A percentile compares a stretch with the other conserved stretches of the same genome.
These are phyloP conservation scores for Cataglyphis hispanica DNA, from an alignment of 1,140 invertebrate genomes.

Conservation along the genomic window DNA sequence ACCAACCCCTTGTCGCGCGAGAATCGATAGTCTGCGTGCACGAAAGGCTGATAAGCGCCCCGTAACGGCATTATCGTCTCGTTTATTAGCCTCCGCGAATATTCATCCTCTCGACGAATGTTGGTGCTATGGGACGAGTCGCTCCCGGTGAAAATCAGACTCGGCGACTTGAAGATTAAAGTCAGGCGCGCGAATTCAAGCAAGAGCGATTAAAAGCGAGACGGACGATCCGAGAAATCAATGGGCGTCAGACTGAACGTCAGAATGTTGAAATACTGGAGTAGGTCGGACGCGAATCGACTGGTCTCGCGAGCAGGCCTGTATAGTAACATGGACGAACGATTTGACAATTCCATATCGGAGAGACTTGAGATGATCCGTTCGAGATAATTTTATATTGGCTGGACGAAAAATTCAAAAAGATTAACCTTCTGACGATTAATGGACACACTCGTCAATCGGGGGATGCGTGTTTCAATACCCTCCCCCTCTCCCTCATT, in stretches of 20 bases:
- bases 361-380: background rate
- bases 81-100: conserved; percentile 11
- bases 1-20: conserved; percentile 76
- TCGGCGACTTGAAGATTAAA: background rate
- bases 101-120: too few relatives aligned
- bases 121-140: background rate
- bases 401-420: background rate
- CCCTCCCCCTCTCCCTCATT: background rate
- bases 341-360: too few relatives aligned
- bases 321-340: background rate
- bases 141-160: background rate
- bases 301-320: background rate
- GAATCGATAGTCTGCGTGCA: conserved; percentile 84
- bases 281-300: conserved; percentile 39
- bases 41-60: conserved; percentile 75
- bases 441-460: conserved; percentile 2
- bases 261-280: background rate
- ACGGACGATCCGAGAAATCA: conserved; percentile 65
- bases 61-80: conserved; percentile 54
- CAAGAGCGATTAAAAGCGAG: conserved; percentile 49
- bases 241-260: conserved; percentile 45
- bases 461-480: background rate
- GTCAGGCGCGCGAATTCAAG: background rate
- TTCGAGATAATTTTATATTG: background rate
- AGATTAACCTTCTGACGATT: background rate